These are phyloP conservation scores for Thripadectes ignobilis DNA, from an alignment of 2,797 vertebrate genomes.

Conservation along the genomic window DNA sequence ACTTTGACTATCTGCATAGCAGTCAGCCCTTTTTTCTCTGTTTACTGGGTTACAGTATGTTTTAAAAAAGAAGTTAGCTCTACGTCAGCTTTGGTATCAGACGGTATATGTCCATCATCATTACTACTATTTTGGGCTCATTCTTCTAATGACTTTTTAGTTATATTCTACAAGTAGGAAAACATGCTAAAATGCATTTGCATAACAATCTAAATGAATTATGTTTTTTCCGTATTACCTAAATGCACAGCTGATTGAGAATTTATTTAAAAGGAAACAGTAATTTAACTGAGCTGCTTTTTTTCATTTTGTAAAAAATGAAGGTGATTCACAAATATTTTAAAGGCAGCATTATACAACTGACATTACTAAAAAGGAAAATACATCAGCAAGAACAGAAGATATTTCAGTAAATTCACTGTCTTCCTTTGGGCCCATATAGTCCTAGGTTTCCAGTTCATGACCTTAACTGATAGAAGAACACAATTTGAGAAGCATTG, in stretches of 20 bases:
- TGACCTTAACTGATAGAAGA: background rate
- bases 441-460: background rate
- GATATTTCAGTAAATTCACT: background rate
- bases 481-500: background rate
- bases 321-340: background rate
- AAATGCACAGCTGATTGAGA: background rate
- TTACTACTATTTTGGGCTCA: background rate
- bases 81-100: background rate
- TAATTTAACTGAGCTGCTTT: background rate
- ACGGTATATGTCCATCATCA: background rate
- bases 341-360: background rate
- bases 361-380: background rate
- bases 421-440: background rate
- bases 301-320: background rate
- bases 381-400: background rate
- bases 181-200: background rate
- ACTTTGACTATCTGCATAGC: background rate
- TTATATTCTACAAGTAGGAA: background rate
- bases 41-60: background rate
- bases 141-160: background rate
- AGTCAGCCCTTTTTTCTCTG: background rate
- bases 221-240: background rate
- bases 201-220: background rate
- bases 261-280: background rate
- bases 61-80: background rate